A percentile compares a stretch with the other conserved stretches of the same genome.
Conservation (phyloP, 2,797 vertebrate species). For the Phalanger gymnotis region DNA sequence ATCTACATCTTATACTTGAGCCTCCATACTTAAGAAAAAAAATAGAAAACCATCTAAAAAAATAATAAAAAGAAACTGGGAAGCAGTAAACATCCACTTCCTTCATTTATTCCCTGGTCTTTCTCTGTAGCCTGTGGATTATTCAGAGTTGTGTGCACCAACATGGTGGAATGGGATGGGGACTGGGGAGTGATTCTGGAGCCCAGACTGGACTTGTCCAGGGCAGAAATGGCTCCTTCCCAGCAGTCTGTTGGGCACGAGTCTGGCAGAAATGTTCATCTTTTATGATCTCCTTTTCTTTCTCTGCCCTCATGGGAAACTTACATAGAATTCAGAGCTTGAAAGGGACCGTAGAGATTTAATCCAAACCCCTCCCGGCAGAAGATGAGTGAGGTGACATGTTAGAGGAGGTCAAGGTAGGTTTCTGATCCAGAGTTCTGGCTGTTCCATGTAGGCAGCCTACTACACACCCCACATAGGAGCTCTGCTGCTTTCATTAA, state of each 20-base stretch:
- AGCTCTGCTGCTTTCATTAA: neutral
- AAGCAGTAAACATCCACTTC: conserved; percentile 61
- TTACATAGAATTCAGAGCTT: neutral
- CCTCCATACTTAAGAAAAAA: conserved; percentile 85
- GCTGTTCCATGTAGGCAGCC: neutral
- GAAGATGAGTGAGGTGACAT: neutral
- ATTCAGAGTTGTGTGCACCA: neutral
- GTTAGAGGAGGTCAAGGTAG: neutral
- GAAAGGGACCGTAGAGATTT: neutral
- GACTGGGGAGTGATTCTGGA: too few relatives aligned
- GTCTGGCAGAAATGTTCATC: too few relatives aligned
- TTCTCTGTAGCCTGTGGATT: accelerated
- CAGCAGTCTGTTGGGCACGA: too few relatives aligned
- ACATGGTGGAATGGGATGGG: neutral
- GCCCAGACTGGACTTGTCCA: neutral
- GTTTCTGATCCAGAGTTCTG: neutral
- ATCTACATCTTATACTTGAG: conserved; percentile 88
- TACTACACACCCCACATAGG: neutral
- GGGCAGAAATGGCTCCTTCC: neutral
- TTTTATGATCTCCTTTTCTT: too few relatives aligned
- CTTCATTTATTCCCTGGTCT: conserved; percentile 61
- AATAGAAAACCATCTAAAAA: conserved; percentile 67
- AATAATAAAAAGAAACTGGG: conserved; percentile 78
- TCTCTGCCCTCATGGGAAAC: neutral
- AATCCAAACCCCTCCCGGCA: neutral